These are phyloP conservation scores for Eristalis tenax DNA, from an alignment of 2,888 invertebrate genomes.

Conservation along the genomic window DNA sequence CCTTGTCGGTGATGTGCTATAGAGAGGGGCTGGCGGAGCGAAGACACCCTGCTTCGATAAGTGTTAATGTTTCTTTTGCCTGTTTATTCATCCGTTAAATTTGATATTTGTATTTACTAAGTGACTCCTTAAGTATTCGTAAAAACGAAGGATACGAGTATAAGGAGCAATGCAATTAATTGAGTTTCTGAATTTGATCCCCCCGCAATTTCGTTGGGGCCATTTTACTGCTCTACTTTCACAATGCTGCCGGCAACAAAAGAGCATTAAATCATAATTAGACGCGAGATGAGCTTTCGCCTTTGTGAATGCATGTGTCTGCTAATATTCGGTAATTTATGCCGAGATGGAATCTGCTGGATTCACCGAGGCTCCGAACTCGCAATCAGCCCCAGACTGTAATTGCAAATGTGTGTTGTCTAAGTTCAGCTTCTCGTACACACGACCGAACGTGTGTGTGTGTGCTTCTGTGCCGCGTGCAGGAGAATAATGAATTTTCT, in stretches of 20 bases:
- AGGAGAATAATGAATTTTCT: conserved; percentile 24
- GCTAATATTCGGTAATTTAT: conserved; percentile 26
- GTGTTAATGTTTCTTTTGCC: conserved; percentile 48
- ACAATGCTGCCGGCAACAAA: background rate
- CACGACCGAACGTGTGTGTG: background rate
- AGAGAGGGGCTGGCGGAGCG: background rate
- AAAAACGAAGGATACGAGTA: conserved; percentile 32
- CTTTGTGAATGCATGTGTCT: conserved; percentile 5
- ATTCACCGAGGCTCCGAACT: background rate
- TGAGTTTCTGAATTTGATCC: conserved; percentile 49
- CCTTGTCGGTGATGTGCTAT: conserved; percentile 42
- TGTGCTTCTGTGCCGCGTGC: background rate
- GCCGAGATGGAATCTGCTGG: conserved; percentile 12
- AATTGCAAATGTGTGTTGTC: conserved; percentile 18
- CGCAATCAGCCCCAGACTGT: background rate
- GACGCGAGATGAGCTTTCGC: conserved; percentile 29
- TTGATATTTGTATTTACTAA: conserved; percentile 61
- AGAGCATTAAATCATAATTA: conserved; percentile 58
- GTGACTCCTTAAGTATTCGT: conserved; percentile 48
- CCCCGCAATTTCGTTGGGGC: background rate
- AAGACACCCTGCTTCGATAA: background rate
- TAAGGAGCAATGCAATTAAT: conserved; percentile 57
- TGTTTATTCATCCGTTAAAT: conserved; percentile 66
- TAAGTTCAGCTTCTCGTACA: background rate
- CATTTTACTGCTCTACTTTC: background rate